phyloP scores from a whole-genome alignment of 2,888 invertebrate species.

The Agrotis segetum region DNA sequence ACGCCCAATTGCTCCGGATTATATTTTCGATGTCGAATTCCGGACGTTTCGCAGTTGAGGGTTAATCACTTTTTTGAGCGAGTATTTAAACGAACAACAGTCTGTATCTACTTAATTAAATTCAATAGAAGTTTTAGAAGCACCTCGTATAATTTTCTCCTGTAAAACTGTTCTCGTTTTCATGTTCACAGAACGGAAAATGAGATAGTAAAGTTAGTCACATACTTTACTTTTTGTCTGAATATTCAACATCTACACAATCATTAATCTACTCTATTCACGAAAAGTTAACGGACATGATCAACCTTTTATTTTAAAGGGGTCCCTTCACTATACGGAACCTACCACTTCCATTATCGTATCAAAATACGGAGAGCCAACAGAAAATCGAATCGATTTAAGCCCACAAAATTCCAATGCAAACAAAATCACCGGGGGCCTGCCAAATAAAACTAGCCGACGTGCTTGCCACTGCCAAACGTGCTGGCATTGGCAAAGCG shows the following conservation, averaged over 20 bases:
- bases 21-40: constrained; percentile 37
- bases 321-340: constrained; percentile 1
- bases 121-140: neutral
- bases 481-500: constrained; percentile 79
- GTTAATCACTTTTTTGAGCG: constrained; percentile 18
- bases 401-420: constrained; percentile 71
- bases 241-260: neutral
- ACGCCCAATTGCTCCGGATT: constrained; percentile 75
- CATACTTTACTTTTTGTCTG: neutral
- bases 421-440: constrained; percentile 71
- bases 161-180: too few species aligned
- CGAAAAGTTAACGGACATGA: neutral
- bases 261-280: constrained; percentile 6
- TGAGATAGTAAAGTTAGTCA: neutral
- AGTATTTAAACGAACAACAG: neutral
- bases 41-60: constrained; percentile 22
- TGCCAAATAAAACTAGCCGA: constrained; percentile 77
- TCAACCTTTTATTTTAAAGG: constrained; percentile 8
- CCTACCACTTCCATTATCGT: constrained; percentile 55
- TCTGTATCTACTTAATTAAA: too few species aligned
- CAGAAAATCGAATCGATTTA: constrained; percentile 69
- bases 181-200: neutral
- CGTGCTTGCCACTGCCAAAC: constrained; percentile 81
- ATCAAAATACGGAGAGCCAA: constrained; percentile 55
- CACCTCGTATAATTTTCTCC: neutral